Percentiles rank a stretch among this genome's conserved stretches.
Conservation (phyloP, 1,140 invertebrate species). For the Rhizoglyphus robini region DNA sequence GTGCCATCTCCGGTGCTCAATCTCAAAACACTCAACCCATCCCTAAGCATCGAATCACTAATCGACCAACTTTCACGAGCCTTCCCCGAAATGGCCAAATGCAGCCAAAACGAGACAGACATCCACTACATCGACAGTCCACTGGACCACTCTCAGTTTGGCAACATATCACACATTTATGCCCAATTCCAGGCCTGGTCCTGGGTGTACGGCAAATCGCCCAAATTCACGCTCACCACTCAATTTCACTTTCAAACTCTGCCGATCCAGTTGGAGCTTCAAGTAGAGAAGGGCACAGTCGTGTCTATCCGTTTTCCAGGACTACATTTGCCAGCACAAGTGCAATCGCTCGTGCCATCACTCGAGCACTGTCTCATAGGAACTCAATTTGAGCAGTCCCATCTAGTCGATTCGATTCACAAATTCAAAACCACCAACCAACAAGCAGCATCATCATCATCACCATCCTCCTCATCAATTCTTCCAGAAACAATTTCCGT, state of each 20-base stretch:
- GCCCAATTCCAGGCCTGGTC: constrained; percentile 72
- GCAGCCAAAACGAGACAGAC: constrained; percentile 65
- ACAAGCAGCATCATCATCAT: too few relatives aligned
- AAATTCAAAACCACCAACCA: background rate
- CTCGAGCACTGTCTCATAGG: background rate
- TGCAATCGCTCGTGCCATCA: background rate
- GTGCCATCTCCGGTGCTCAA: constrained; percentile 9
- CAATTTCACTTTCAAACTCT: background rate
- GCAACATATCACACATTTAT: too few relatives aligned
- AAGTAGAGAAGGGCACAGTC: background rate
- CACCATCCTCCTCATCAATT: too few relatives aligned
- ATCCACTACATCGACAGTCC: too few relatives aligned
- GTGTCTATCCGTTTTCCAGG: background rate
- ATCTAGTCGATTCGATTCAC: background rate
- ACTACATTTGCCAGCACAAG: background rate
- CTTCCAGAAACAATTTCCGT: background rate
- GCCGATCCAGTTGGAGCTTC: background rate
- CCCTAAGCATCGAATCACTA: constrained; percentile 20
- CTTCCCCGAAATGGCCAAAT: constrained; percentile 42
- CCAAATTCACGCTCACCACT: constrained; percentile 47
- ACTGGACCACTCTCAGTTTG: too few relatives aligned
- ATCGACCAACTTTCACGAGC: constrained; percentile 22
- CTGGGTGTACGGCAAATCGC: constrained; percentile 76
- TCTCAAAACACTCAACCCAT: constrained; percentile 18
- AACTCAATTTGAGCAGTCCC: background rate